These are phyloP conservation scores for Pyrgus malvae DNA, from an alignment of 2,888 invertebrate genomes.

Conservation along the genomic window DNA sequence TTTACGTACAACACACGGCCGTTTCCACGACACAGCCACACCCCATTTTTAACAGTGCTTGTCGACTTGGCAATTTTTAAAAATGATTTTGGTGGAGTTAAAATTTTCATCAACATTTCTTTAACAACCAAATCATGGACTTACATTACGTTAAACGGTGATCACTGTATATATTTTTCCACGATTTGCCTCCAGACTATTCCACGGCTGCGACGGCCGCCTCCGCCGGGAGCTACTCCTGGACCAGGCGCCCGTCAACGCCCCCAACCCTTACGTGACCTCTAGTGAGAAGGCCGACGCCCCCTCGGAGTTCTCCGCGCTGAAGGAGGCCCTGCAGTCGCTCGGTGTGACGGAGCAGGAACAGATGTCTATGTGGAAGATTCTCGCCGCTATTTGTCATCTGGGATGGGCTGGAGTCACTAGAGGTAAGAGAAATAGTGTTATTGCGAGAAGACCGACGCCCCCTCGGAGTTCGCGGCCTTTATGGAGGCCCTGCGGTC, in stretches of 20 bases:
- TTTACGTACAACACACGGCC: too few species aligned
- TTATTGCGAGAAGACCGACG: slow-evolving; percentile 90
- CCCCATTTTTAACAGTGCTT: too few species aligned
- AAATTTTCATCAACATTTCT: too few species aligned
- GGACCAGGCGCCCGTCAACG: slow-evolving; percentile 82
- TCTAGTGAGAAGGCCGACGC: slow-evolving; percentile 91
- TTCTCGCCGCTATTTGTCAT: slow-evolving; percentile 96
- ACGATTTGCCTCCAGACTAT: slow-evolving; percentile 74
- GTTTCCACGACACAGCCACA: too few species aligned
- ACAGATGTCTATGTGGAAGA: slow-evolving; percentile 91
- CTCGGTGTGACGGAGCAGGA: slow-evolving; percentile 90
- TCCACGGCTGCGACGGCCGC: slow-evolving; percentile 91
- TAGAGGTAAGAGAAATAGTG: slow-evolving; percentile 81
- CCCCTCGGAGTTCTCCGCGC: slow-evolving; percentile 90
- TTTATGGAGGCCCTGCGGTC: slow-evolving; percentile 89
- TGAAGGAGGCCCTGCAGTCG: slow-evolving; percentile 88
- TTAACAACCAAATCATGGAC: too few species aligned
- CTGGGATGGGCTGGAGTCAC: slow-evolving; percentile 93
- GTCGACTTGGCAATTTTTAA: too few species aligned
- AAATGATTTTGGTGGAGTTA: too few species aligned
- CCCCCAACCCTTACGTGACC: slow-evolving; percentile 88
- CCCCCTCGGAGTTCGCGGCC: slow-evolving; percentile 90
- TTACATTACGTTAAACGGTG: too few species aligned
- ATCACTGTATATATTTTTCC: too few species aligned
- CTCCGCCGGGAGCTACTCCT: slow-evolving; percentile 91